Conservation (phyloP, 2,797 vertebrate genomes). For the Danio aesculapii region DNA sequence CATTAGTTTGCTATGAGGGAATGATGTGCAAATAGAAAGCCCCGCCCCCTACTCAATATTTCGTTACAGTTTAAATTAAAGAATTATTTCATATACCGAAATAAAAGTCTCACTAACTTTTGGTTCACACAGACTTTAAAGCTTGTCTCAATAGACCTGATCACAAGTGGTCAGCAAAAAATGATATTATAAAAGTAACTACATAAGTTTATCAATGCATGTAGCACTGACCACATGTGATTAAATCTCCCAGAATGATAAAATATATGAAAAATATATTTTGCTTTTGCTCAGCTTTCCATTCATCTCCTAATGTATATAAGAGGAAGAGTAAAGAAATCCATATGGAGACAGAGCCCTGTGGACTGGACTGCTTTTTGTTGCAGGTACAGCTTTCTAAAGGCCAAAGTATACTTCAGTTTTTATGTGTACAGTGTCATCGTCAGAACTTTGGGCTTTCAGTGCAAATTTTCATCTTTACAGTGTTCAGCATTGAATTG, state of each 20-base stretch:
- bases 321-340: slow-evolving; percentile 97
- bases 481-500: too few relatives aligned
- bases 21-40: too few relatives aligned
- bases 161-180: not conserved
- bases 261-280: not conserved
- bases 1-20: too few relatives aligned
- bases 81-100: too few relatives aligned
- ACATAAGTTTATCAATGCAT: not conserved
- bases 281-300: slow-evolving; percentile 85
- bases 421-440: too few relatives aligned
- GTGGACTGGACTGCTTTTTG: slow-evolving; percentile 93
- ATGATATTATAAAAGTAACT: not conserved
- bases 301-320: slow-evolving; percentile 95
- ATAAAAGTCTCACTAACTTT: too few relatives aligned
- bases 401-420: not conserved
- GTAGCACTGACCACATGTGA: not conserved
- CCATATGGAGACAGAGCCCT: slow-evolving; percentile 93
- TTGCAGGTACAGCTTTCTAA: slow-evolving; percentile 82
- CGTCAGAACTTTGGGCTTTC: too few relatives aligned
- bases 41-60: too few relatives aligned
- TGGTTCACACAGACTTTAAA: too few relatives aligned
- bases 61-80: too few relatives aligned
- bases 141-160: not conserved
- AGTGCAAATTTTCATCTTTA: too few relatives aligned
- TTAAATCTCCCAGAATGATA: not conserved